Evolutionary conservation across 2,888 invertebrate species (phyloP), one percentile per base, ranked within the genome.

Genomic region (Perdita meconis): DNA sequence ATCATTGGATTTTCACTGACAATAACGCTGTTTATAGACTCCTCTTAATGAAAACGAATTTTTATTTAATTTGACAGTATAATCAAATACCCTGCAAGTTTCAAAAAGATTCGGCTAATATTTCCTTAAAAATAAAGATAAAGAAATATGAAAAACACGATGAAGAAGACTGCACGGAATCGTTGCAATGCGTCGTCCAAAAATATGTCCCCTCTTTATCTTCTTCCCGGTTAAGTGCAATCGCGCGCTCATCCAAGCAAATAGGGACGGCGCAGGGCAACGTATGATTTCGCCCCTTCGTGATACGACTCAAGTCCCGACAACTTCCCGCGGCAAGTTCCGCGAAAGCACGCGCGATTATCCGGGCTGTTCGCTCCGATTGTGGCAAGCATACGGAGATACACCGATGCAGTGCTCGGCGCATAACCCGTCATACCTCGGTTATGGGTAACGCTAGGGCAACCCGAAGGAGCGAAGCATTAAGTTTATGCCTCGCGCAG

Each of bases 401-500:
- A 61, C 65, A 66, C 40, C 67, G 36, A 67, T 66, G 65, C 63
- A 73, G 51, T 30, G 36, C 13, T n/a, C n/a, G n/a, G 40, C 34
- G 40, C 50, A 73, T 70, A 69, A 60, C 66, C 60, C 69, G 66
- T 83, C 78, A 65, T 83, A 70, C 59, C 71, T 77, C 53, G 64
- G 69, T 83, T 83, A 83, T 72, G 73, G 77, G 44, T 38, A 4
- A 53, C 38, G 63, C 44, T n/a, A 55, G 47, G 51, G 59, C 63
- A n/a, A n/a, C n/a, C n/a, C n/a, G n/a, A n/a, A n/a, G n/a, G n/a
- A 38, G 38, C 13, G 26, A 38, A 55, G 61, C 87, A 85, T 86
- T 86, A 85, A 85, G 83, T 85, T 84, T 85, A 86, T 78, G 82
- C 73, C 63, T 75, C 59, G 67, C 71, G 64, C 67, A 78, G 74